phyloP scores from a whole-genome alignment of 2,113 vertebrate species.

The Orthochromis indermauri region DNA sequence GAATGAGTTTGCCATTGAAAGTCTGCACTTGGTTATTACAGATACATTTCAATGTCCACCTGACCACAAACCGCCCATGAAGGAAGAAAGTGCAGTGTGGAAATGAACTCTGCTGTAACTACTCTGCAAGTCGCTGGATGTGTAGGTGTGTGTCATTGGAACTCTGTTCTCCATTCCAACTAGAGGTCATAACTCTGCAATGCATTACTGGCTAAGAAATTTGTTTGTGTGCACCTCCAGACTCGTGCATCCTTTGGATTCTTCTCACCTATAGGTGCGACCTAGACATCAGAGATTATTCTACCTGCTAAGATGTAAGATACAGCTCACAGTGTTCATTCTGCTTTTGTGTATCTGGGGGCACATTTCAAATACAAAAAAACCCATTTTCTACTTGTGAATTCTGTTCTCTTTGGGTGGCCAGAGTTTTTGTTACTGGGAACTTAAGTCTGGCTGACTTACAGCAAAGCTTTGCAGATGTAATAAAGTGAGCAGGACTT shows the following conservation, averaged over 20 bases:
- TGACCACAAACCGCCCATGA: background rate
- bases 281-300: conserved; percentile 5
- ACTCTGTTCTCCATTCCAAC: background rate
- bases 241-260: background rate
- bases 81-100: background rate
- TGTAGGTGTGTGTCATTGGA: background rate
- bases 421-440: background rate
- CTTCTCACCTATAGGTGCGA: background rate
- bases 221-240: background rate
- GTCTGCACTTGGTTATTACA: background rate
- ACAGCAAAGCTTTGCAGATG: background rate
- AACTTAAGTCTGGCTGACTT: background rate
- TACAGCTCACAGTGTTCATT: background rate
- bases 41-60: background rate
- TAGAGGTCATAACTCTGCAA: background rate
- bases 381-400: background rate
- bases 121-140: background rate
- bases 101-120: conserved; percentile 11
- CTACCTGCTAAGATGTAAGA: background rate
- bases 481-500: background rate
- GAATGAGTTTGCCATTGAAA: conserved; percentile 11
- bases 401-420: background rate
- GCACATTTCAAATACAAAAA: background rate
- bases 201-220: background rate
- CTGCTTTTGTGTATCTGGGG: background rate